A percentile compares a stretch with the other conserved stretches of the same genome.
phyloP scores from a whole-genome alignment of 2,888 invertebrate genomes.

The Trichopria drosophilae region DNA sequence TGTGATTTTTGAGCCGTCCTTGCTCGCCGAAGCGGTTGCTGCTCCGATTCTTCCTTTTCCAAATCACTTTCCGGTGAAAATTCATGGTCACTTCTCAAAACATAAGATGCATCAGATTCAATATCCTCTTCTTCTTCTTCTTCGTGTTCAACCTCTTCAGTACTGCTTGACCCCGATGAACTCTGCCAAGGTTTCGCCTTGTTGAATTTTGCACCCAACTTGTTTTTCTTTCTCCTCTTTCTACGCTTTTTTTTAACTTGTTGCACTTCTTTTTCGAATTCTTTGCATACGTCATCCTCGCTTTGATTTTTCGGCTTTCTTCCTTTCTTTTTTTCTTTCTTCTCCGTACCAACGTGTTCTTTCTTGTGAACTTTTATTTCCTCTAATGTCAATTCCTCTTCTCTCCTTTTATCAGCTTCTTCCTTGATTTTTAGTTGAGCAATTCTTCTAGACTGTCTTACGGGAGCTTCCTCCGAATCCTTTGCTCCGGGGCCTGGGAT shows the following conservation, averaged over 20 bases:
- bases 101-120: slow-evolving; percentile 56
- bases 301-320: slow-evolving; percentile 35
- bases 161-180: slow-evolving; percentile 62
- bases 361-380: slow-evolving; percentile 62
- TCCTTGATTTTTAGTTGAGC: slow-evolving; percentile 86
- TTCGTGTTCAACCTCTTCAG: slow-evolving; percentile 55
- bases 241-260: slow-evolving; percentile 57
- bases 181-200: slow-evolving; percentile 65
- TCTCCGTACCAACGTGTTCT: slow-evolving; percentile 29
- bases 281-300: slow-evolving; percentile 35
- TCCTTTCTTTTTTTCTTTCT: slow-evolving; percentile 36
- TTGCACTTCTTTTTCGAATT: slow-evolving; percentile 32
- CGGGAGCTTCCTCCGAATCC: slow-evolving; percentile 60
- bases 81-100: slow-evolving; percentile 85
- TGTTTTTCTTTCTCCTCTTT: slow-evolving; percentile 57
- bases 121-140: slow-evolving; percentile 60
- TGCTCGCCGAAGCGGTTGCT: slow-evolving; percentile 77
- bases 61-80: slow-evolving; percentile 90
- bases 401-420: slow-evolving; percentile 75
- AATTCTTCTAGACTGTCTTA: slow-evolving; percentile 81
- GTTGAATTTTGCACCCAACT: slow-evolving; percentile 57
- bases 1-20: slow-evolving; percentile 77
- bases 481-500: slow-evolving; percentile 42
- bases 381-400: slow-evolving; percentile 73
- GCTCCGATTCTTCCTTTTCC: slow-evolving; percentile 69